Conservation (phyloP, 2,888 invertebrate genomes). For the Chouioia cunea region DNA sequence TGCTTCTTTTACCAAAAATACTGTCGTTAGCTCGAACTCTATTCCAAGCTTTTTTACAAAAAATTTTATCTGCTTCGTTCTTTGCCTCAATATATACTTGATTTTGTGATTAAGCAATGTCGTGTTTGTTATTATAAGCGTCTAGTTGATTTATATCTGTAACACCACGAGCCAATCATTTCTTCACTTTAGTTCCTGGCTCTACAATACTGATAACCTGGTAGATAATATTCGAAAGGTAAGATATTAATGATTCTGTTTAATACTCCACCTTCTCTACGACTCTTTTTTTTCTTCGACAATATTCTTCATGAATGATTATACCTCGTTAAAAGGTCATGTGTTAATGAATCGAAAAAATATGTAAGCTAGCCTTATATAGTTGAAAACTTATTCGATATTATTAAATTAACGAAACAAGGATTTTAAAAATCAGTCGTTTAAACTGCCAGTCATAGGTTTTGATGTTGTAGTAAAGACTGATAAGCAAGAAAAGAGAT, state of each 20-base stretch:
- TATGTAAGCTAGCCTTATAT: too few relatives aligned
- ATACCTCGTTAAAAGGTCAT: too few relatives aligned
- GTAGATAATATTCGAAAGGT: conserved; percentile 48
- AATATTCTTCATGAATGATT: too few relatives aligned
- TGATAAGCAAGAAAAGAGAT: conserved; percentile 31
- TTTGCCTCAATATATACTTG: not conserved
- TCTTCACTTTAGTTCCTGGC: conserved; percentile 27
- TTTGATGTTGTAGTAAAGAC: not conserved
- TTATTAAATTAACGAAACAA: too few relatives aligned
- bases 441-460: not conserved
- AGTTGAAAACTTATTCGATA: too few relatives aligned
- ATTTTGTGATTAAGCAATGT: too few relatives aligned
- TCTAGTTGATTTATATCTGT: too few relatives aligned
- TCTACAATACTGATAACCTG: conserved; percentile 56
- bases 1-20: not conserved
- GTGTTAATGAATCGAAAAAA: too few relatives aligned
- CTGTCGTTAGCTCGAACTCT: not conserved
- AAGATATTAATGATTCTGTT: conserved; percentile 18
- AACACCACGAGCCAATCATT: too few relatives aligned
- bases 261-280: too few relatives aligned
- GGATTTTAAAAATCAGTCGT: too few relatives aligned
- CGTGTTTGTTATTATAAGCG: conserved; percentile 51
- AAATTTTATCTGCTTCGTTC: not conserved
- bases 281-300: too few relatives aligned
- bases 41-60: conserved; percentile 8